A percentile compares a stretch with the other conserved stretches of the same genome.
Evolutionary conservation across 2,113 vertebrate species (phyloP).

Genomic region (Tonatia bakeri): DNA sequence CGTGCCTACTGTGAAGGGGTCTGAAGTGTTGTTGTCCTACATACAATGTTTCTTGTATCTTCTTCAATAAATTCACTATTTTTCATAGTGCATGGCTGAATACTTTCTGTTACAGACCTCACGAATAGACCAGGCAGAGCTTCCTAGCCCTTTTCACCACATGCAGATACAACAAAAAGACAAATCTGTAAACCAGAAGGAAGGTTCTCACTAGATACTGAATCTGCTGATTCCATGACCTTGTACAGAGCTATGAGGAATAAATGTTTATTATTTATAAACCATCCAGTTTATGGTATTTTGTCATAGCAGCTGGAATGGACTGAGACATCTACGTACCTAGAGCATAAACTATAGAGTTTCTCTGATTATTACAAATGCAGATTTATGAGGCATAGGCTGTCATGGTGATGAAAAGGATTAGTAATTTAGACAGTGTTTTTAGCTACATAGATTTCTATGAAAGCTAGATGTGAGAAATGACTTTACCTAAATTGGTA

Average conservation of each 20-base stretch:
- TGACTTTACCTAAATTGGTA: background rate
- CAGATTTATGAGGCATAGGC: background rate
- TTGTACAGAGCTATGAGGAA: background rate
- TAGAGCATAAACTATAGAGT: background rate
- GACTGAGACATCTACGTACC: background rate
- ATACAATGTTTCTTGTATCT: no score
- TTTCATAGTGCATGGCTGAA: no score
- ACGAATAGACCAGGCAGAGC: background rate
- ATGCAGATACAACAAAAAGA: background rate
- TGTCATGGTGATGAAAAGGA: background rate
- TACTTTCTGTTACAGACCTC: no score
- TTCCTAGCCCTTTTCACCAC: background rate
- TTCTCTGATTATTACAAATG: background rate
- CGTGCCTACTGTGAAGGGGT: no score
- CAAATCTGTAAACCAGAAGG: background rate
- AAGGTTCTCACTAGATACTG: background rate
- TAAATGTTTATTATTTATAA: background rate
- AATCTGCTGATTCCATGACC: background rate
- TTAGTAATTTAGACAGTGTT: background rate
- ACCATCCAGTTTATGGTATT: background rate
- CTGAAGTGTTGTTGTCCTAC: no score
- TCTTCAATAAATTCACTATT: no score
- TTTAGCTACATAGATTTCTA: background rate
- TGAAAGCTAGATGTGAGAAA: background rate
- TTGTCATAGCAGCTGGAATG: background rate